phyloP scores from a whole-genome alignment of 1,140 invertebrate species.

The Cydia splendana region DNA sequence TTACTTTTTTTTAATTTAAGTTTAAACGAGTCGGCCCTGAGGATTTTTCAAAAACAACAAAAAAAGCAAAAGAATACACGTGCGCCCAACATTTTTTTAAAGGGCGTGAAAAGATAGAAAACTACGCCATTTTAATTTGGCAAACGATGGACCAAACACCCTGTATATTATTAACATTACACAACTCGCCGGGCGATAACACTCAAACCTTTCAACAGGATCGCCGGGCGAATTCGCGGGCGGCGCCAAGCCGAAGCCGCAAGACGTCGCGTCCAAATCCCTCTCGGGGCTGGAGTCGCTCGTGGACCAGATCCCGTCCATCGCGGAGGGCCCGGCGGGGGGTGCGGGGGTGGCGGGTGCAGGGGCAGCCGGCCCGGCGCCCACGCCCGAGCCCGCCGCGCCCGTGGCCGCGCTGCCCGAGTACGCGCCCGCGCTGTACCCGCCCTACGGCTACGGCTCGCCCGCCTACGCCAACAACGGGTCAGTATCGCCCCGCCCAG shows the following conservation, averaged over 20 bases:
- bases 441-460: constrained; percentile 59
- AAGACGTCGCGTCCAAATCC: constrained; percentile 92
- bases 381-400: constrained; percentile 41
- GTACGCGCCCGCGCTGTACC: constrained; percentile 69
- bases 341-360: constrained; percentile 72
- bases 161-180: neutral
- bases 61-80: no score
- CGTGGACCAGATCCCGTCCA: constrained; percentile 94
- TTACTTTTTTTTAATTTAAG: no score
- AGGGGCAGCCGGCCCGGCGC: constrained; percentile 34
- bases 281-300: constrained; percentile 93
- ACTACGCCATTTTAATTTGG: no score
- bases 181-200: neutral
- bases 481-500: constrained; percentile 38
- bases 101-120: no score
- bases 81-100: no score
- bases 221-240: constrained; percentile 61
- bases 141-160: no score
- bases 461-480: constrained; percentile 65
- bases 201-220: constrained; percentile 39
- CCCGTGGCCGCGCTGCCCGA: constrained; percentile 42
- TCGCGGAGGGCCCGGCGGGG: constrained; percentile 77
- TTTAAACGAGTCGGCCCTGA: no score
- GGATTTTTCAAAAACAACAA: no score
- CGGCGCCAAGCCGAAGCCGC: constrained; percentile 73